A percentile compares a stretch with the other conserved stretches of the same genome.
phyloP scores from a whole-genome alignment of 2,888 invertebrate species.

The Tiliacea aurago region DNA sequence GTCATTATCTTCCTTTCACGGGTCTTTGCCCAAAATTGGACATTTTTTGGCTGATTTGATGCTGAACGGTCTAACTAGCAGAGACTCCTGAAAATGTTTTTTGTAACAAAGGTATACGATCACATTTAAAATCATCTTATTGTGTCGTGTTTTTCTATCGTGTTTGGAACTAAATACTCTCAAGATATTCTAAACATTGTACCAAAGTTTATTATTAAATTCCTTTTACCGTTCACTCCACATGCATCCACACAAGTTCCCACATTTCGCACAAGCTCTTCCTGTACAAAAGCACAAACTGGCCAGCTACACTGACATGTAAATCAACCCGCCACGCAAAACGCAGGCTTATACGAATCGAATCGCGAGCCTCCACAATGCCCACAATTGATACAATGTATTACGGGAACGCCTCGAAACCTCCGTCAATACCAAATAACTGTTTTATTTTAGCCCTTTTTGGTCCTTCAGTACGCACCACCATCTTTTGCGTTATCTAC shows the following conservation, averaged over 20 bases:
- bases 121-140: background rate
- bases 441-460: slow-evolving; percentile 68
- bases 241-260: slow-evolving; percentile 33
- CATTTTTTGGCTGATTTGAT: background rate
- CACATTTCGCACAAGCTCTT: slow-evolving; percentile 49
- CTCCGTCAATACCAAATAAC: slow-evolving; percentile 66
- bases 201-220: slow-evolving; percentile 1
- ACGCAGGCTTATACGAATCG: slow-evolving; percentile 71
- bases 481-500: background rate
- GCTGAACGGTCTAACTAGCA: background rate
- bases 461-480: slow-evolving; percentile 27
- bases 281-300: slow-evolving; percentile 57
- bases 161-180: background rate
- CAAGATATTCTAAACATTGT: background rate
- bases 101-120: slow-evolving; percentile 1
- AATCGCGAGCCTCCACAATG: slow-evolving; percentile 75
- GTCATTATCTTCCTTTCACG: no score
- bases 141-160: background rate
- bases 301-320: slow-evolving; percentile 66
- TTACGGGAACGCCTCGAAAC: slow-evolving; percentile 75
- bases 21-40: background rate
- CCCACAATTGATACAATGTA: slow-evolving; percentile 81
- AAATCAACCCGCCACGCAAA: slow-evolving; percentile 69
- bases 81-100: background rate
- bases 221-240: slow-evolving; percentile 46